Conservation (phyloP, 2,797 vertebrate genomes). For the Perodicticus potto region DNA sequence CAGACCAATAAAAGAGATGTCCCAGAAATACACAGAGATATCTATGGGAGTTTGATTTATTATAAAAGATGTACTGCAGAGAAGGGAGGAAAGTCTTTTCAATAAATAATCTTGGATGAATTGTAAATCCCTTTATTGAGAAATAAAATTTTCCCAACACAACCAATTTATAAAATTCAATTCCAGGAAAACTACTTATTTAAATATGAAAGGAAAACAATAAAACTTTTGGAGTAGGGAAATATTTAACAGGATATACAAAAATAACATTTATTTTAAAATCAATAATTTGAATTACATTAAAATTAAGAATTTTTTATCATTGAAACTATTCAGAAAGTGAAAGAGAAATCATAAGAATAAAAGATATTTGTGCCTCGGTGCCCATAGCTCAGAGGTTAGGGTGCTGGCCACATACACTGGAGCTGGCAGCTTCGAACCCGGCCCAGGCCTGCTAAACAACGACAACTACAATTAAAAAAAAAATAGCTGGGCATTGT, state of each 20-base stretch:
- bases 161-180: conserved; percentile 8
- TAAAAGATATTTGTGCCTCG: neutral
- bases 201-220: conserved; percentile 27
- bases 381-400: no score
- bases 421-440: no score
- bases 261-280: neutral
- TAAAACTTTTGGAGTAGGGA: neutral
- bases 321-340: neutral
- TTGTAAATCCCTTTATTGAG: conserved; percentile 1
- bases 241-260: conserved; percentile 31
- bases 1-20: neutral
- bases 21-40: neutral
- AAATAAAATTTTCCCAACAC: neutral
- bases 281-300: neutral
- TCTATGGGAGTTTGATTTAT: neutral
- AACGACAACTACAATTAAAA: no score
- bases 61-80: neutral
- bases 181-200: neutral
- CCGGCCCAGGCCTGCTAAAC: no score
- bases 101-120: neutral
- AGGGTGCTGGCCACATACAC: no score
- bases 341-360: conserved; percentile 21
- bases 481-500: no score
- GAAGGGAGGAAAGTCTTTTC: neutral
- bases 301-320: neutral